phyloP scores from a whole-genome alignment of 2,113 vertebrate species.

The Sciurus niger region DNA sequence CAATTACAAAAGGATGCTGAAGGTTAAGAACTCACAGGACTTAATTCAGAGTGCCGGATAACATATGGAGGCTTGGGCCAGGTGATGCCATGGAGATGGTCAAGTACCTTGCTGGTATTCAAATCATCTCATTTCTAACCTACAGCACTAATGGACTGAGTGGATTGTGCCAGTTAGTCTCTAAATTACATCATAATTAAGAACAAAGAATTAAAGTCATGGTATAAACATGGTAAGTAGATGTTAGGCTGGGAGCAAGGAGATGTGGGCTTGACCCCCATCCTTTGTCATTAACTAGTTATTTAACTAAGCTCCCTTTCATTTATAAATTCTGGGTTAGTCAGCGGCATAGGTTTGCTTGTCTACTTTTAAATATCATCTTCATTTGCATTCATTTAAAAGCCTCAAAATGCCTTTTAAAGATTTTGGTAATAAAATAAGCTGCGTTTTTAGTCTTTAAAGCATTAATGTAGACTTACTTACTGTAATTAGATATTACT shows the following conservation, averaged over 20 bases:
- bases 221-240: not conserved
- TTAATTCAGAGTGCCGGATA: not conserved
- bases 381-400: constrained; percentile 29
- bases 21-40: not conserved
- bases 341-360: not conserved
- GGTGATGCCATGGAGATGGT: not conserved
- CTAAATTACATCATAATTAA: not conserved
- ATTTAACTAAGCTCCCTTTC: not conserved
- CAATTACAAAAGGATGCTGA: not conserved
- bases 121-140: not conserved
- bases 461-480: constrained; percentile 12
- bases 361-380: not conserved
- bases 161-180: not conserved
- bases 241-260: not conserved
- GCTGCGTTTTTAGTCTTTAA: not conserved
- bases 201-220: not conserved
- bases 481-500: not conserved
- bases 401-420: constrained; percentile 30
- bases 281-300: not conserved
- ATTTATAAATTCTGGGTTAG: not conserved
- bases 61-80: not conserved
- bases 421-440: constrained; percentile 43
- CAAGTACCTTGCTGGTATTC: not conserved
- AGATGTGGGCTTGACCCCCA: not conserved
- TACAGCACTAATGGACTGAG: not conserved